Base-by-base conservation (phyloP, 2,888 invertebrate genomes). In the Tineola bisselliella region DNA sequence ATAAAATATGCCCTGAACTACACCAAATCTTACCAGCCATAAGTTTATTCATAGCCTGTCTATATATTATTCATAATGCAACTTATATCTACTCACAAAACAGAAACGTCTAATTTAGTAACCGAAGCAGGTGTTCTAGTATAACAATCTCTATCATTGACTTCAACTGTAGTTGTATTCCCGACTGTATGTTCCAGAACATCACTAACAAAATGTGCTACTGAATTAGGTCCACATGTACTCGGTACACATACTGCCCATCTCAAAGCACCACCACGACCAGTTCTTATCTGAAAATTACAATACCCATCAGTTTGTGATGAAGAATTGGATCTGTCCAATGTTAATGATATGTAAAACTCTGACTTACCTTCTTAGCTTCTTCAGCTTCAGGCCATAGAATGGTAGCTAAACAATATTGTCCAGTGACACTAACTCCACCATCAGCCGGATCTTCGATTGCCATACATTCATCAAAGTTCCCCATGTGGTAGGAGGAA, bases 401-500 rank as follows among this genome's bases (percentile, higher is more conserved):
- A 44, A 87, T 84, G 44, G 89, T 89, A 0, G 90, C 89, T 11
- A 91, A 81, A 71, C 93, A 93, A 70, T 92, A 93, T 72, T 92
- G 91, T 0, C 90, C 91, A 59, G 80, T 73, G 44, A 91, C 84
- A 0, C 76, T 67, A 8, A 76, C 67, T 0, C 76, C 78, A 15
- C 75, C 73, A 44, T 76, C 73, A 0, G 73, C 77, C 0, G 71
- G 73, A 59, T 84, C 79, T 31, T 75, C 74, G 38, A 84, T 88
- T 1, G 74, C 82, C 12, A 92, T 77, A 68, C 93, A 93, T 75
- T 93, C 92, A 71, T 93, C 93, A 69, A 90, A 93, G 76, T 93
- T 92, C 0, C 93, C 93, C 64, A 93, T 80, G 64, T 93, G 92
- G 76, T 90, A 92, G 0, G 89, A 87, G 11, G 91, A 89, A 1